Percentiles rank a stretch among this genome's conserved stretches.
phyloP scores from a whole-genome alignment of 2,113 vertebrate species.

The Taxidea taxus region DNA sequence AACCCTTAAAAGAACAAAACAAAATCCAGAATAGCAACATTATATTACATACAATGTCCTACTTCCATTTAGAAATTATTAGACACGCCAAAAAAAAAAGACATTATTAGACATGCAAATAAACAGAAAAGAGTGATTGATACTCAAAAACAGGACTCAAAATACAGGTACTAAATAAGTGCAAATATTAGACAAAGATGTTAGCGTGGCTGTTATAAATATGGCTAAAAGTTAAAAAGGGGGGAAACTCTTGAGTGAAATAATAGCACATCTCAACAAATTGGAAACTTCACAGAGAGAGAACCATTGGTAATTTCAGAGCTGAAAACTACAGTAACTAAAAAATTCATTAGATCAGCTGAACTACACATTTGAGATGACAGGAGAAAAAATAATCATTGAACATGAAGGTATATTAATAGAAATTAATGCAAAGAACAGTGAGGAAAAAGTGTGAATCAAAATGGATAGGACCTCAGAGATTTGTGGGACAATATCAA shows the following conservation, averaged over 20 bases:
- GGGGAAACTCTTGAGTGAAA: not conserved
- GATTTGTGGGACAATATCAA: not conserved
- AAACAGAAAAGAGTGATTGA: not conserved
- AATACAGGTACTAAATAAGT: not conserved
- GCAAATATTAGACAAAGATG: not conserved
- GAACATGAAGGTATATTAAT: not conserved
- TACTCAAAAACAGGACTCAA: not conserved
- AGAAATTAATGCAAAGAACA: slow-evolving; percentile 1
- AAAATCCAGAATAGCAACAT: not conserved
- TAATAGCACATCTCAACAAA: not conserved
- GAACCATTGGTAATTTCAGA: not conserved
- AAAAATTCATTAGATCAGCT: not conserved
- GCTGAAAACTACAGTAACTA: not conserved
- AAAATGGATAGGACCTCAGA: not conserved
- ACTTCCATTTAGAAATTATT: not conserved
- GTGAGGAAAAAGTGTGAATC: not conserved
- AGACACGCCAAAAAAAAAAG: not conserved
- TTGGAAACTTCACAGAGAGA: not conserved
- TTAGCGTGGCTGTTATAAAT: not conserved
- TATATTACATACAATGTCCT: not conserved
- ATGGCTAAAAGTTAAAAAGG: not conserved
- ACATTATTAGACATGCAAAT: not conserved
- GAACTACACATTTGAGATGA: not conserved
- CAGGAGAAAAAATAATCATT: not conserved
- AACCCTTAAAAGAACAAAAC: not conserved